Base-by-base conservation (phyloP, 2,888 invertebrate genomes). In the Parnassius apollo region DNA sequence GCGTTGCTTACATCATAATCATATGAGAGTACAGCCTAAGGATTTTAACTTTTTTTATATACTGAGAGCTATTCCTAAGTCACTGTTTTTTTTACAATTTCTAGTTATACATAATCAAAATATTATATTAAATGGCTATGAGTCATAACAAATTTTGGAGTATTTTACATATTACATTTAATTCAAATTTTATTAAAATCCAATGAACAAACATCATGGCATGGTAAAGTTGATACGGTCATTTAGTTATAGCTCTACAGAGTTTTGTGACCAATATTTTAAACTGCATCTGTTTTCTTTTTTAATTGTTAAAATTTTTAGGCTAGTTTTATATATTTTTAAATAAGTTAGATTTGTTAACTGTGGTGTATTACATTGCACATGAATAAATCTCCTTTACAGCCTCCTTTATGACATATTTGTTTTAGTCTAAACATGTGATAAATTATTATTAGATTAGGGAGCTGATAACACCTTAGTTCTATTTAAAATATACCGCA, bases 41-140 rank as follows among this genome's bases (percentile, higher is more conserved):
- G 90, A 91, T 91, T 91, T 91, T 91, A 91, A 91, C 89, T 86
- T 90, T 83, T 84, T 85, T 88, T 87, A 85, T 84, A 86, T 82
- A 81, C 91, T 90, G 91, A 89, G 91, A 91, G 91, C 91, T 91
- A 91, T 91, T 91, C 85, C 91, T 91, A 90, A 91, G 90, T 91
- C 91, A 83, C 91, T 85, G 85, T 68, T 85, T 86, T 89, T 25
- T 89, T 84, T 86, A 88, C 86, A 80, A 84, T 83, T 87, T 84
- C 81, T 88, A 85, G 81, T 81, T 66, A 69, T 57, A 51, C 62
- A 74, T 75, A 80, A 82, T 83, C 73, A 81, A 82, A 82, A 80
- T 78, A 80, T 78, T 78, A 80, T 78, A 82, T 79, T 79, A 81
- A 73, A 74, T 70, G 89, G 89, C 89, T 88, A 67, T 78, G 76